phyloP scores from a whole-genome alignment of 2,113 vertebrate genomes.

The Ginglymostoma cirratum region DNA sequence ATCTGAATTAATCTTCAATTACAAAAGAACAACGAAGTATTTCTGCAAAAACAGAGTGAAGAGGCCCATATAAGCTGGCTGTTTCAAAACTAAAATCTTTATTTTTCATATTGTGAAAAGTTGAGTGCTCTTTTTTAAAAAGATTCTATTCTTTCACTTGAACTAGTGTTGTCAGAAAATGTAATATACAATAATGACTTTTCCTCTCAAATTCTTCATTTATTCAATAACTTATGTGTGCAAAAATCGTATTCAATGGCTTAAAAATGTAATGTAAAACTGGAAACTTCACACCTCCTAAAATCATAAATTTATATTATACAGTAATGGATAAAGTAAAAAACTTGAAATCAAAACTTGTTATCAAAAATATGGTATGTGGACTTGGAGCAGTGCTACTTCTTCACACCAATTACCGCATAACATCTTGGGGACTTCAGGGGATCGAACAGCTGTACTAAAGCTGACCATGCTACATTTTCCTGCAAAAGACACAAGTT shows the following conservation, averaged over 20 bases:
- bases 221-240: neutral
- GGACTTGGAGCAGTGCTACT: slow-evolving; percentile 35
- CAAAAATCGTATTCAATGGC: neutral
- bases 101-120: neutral
- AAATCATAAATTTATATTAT: neutral
- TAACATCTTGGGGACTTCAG: slow-evolving; percentile 91
- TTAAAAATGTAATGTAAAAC: neutral
- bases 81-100: neutral
- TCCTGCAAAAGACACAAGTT: slow-evolving; percentile 56
- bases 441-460: slow-evolving; percentile 91
- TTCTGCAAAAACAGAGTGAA: neutral
- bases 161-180: neutral
- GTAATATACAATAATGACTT: neutral
- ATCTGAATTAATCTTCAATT: neutral
- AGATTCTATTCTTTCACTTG: neutral
- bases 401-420: slow-evolving; percentile 78
- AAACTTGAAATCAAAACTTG: neutral
- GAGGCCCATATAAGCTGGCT: neutral
- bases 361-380: neutral
- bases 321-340: neutral
- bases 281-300: neutral
- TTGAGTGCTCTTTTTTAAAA: neutral
- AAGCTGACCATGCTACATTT: slow-evolving; percentile 64
- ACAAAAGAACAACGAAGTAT: neutral
- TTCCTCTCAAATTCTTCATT: neutral